Evolutionary conservation across 2,888 invertebrate species (phyloP).

Genomic region (Athalia rosae): DNA sequence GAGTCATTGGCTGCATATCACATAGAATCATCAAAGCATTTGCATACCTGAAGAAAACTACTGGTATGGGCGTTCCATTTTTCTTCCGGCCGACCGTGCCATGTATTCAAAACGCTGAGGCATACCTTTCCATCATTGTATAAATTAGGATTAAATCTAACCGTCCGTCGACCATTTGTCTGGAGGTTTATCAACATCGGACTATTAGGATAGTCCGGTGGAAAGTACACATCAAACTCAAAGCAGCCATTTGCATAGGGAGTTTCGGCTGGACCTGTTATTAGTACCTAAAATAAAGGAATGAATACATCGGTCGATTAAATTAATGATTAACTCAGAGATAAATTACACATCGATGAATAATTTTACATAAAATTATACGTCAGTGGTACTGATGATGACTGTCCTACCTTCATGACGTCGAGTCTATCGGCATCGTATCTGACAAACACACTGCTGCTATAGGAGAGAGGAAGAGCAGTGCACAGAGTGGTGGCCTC

Average conservation of each 20-base stretch:
- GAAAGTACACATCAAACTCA: conserved; percentile 93
- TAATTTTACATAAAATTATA: neutral
- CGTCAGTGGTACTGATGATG: neutral
- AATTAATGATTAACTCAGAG: neutral
- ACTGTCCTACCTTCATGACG: conserved; percentile 87
- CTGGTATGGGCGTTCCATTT: conserved; percentile 98
- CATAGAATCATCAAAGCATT: conserved; percentile 3
- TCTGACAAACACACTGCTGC: conserved; percentile 95
- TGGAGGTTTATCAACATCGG: conserved; percentile 94
- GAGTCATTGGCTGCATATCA: neutral
- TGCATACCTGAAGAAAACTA: conserved; percentile 86
- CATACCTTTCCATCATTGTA: conserved; percentile 97
- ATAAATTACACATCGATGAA: neutral
- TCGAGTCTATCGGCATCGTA: conserved; percentile 96
- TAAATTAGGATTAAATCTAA: conserved; percentile 94
- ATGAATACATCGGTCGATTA: conserved; percentile 1
- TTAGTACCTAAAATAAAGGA: conserved; percentile 80
- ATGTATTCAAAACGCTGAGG: conserved; percentile 95
- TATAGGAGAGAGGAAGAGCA: conserved; percentile 92
- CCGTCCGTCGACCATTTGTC: conserved; percentile 91
- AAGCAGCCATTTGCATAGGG: conserved; percentile 95
- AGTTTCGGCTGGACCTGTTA: conserved; percentile 93
- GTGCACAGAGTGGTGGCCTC: conserved; percentile 96
- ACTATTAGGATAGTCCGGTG: conserved; percentile 86
- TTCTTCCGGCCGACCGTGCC: conserved; percentile 97